phyloP scores from a whole-genome alignment of 2,113 vertebrate genomes.

The Saguinus imperator region DNA sequence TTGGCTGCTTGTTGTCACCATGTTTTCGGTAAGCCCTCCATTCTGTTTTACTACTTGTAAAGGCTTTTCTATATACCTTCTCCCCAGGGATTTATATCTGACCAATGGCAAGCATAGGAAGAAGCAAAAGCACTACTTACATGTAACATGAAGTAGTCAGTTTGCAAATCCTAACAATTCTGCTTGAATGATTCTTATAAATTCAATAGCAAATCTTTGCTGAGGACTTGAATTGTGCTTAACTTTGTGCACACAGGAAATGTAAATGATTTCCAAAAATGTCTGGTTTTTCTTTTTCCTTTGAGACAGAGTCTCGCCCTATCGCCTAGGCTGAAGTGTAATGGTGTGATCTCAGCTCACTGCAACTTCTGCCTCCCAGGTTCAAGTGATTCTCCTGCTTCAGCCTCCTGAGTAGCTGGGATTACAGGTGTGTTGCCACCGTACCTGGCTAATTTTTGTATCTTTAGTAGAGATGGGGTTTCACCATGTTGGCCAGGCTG shows the following conservation, averaged over 20 bases:
- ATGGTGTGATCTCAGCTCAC: too few relatives aligned
- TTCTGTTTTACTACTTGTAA: not conserved
- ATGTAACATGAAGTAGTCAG: not conserved
- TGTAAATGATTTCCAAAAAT: conserved; percentile 35
- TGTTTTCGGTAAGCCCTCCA: not conserved
- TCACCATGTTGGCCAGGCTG: too few relatives aligned
- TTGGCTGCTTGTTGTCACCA: not conserved
- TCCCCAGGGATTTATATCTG: not conserved
- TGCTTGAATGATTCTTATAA: not conserved
- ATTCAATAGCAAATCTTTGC: conserved; percentile 8
- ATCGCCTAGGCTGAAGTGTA: too few relatives aligned
- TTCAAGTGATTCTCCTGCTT: too few relatives aligned
- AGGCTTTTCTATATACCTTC: not conserved
- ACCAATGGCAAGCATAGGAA: not conserved
- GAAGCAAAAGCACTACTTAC: not conserved
- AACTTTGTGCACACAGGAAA: not conserved
- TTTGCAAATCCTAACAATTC: not conserved
- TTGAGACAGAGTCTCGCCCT: too few relatives aligned
- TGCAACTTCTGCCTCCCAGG: too few relatives aligned
- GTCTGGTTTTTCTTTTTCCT: not conserved
- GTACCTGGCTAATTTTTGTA: too few relatives aligned
- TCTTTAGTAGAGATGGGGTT: too few relatives aligned
- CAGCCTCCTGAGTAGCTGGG: too few relatives aligned
- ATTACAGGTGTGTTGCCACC: too few relatives aligned
- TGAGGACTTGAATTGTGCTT: not conserved